A percentile compares a stretch with the other conserved stretches of the same genome.
Conservation (phyloP, 1,140 invertebrate genomes). For the Mya arenaria region DNA sequence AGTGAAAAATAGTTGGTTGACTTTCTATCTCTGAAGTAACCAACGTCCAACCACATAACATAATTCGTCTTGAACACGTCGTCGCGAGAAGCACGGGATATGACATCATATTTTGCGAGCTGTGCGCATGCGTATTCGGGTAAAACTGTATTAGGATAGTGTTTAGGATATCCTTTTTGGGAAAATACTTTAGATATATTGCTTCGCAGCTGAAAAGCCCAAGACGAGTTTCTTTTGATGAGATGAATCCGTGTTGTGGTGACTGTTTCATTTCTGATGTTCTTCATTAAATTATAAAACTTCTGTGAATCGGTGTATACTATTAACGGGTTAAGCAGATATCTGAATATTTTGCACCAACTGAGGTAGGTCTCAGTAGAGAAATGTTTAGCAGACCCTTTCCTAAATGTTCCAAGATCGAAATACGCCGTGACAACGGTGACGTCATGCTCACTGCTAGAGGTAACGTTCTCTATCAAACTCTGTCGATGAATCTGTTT, state of each 20-base stretch:
- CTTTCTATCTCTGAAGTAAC: slow-evolving; percentile 66
- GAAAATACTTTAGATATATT: slow-evolving; percentile 62
- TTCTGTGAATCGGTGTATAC: slow-evolving; percentile 64
- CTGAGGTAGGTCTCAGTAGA: slow-evolving; percentile 47
- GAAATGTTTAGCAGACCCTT: slow-evolving; percentile 35
- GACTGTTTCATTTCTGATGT: slow-evolving; percentile 40
- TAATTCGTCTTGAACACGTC: slow-evolving; percentile 56
- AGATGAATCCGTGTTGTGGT: slow-evolving; percentile 61
- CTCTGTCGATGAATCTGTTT: no score
- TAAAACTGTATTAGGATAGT: slow-evolving; percentile 66
- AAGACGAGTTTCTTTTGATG: slow-evolving; percentile 49
- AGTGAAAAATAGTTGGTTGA: slow-evolving; percentile 57
- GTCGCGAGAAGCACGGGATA: slow-evolving; percentile 42
- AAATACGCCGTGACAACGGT: slow-evolving; percentile 73
- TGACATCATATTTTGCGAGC: slow-evolving; percentile 65
- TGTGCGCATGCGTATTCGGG: slow-evolving; percentile 66
- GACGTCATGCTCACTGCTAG: slow-evolving; percentile 53
- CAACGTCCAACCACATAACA: slow-evolving; percentile 70
- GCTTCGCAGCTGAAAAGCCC: slow-evolving; percentile 60
- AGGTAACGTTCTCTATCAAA: no score
- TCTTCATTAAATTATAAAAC: slow-evolving; percentile 48
- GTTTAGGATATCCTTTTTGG: slow-evolving; percentile 63
- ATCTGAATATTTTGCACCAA: slow-evolving; percentile 59
- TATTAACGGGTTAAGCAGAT: slow-evolving; percentile 60
- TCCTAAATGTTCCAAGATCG: slow-evolving; percentile 67